Evolutionary conservation across 2,797 vertebrate genomes (phyloP).

Genomic region (Enteromius treurensis): DNA sequence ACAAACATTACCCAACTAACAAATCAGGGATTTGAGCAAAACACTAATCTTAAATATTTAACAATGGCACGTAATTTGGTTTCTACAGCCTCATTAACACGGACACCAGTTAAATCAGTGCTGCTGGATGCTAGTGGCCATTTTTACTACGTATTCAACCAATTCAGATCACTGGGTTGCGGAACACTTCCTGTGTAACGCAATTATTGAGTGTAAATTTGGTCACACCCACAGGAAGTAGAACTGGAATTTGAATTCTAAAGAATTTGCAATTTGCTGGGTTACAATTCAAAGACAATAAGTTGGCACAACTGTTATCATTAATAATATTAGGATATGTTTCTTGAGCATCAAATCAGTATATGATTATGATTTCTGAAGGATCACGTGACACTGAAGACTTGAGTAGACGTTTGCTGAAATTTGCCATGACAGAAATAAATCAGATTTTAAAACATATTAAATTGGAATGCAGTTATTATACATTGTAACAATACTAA

Average conservation of each 20-base stretch:
- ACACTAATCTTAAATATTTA: background rate
- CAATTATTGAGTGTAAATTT: background rate
- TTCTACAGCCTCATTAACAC: background rate
- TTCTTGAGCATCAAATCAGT: background rate
- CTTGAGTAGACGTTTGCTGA: background rate
- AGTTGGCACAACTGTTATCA: background rate
- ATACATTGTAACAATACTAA: background rate
- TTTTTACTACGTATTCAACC: background rate
- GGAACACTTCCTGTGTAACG: background rate
- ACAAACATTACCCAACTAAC: background rate
- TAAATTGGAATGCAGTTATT: background rate
- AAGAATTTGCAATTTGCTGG: background rate
- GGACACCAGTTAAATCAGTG: background rate
- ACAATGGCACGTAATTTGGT: background rate
- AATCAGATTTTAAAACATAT: background rate
- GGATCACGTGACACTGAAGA: background rate
- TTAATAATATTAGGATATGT: background rate
- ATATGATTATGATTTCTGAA: background rate
- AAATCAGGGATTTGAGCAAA: background rate
- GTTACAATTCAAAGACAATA: background rate
- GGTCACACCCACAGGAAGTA: background rate
- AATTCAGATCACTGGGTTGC: background rate
- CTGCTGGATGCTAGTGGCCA: background rate
- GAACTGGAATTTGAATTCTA: background rate
- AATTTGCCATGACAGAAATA: background rate